Evolutionary conservation across 2,888 invertebrate genomes (phyloP).

Genomic region (Tuta absoluta): DNA sequence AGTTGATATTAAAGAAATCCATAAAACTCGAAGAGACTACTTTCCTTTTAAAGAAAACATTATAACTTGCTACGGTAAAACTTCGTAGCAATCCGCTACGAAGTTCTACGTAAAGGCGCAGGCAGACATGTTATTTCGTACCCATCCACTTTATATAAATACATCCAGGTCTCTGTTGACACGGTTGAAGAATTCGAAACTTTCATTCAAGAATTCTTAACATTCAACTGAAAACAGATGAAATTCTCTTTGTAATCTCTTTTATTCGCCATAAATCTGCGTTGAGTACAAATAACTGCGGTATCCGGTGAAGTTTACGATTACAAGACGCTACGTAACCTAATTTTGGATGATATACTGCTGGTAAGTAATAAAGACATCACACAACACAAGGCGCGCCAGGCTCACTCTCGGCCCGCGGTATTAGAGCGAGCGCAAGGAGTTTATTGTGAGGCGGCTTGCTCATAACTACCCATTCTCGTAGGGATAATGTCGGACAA

Average conservation of each 20-base stretch:
- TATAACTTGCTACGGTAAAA: slow-evolving; percentile 31
- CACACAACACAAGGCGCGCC: slow-evolving; percentile 45
- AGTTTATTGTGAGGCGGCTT: slow-evolving; percentile 71
- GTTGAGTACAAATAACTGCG: slow-evolving; percentile 3
- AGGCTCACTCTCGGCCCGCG: slow-evolving; percentile 53
- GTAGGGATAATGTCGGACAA: slow-evolving; percentile 69
- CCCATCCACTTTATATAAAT: slow-evolving; percentile 15
- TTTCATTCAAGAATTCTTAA: background rate
- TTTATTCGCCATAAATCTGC: background rate
- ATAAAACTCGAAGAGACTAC: slow-evolving; percentile 33
- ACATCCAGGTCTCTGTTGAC: slow-evolving; percentile 6
- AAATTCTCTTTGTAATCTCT: slow-evolving; percentile 5
- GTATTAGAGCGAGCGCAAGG: slow-evolving; percentile 71
- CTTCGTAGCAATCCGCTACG: slow-evolving; percentile 32
- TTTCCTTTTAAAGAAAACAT: slow-evolving; percentile 35
- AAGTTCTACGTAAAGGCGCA: slow-evolving; percentile 27
- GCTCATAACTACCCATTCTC: slow-evolving; percentile 76
- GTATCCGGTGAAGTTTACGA: slow-evolving; percentile 3
- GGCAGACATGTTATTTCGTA: slow-evolving; percentile 12
- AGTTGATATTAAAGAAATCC: slow-evolving; percentile 37
- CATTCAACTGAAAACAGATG: background rate
- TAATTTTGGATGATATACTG: slow-evolving; percentile 41
- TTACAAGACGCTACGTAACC: slow-evolving; percentile 18
- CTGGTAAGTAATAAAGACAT: slow-evolving; percentile 61
- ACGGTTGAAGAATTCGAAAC: slow-evolving; percentile 3